A percentile compares a stretch with the other conserved stretches of the same genome.
Evolutionary conservation across 2,113 vertebrate species (phyloP).

Genomic region (Lamprologus ornatipinnis): DNA sequence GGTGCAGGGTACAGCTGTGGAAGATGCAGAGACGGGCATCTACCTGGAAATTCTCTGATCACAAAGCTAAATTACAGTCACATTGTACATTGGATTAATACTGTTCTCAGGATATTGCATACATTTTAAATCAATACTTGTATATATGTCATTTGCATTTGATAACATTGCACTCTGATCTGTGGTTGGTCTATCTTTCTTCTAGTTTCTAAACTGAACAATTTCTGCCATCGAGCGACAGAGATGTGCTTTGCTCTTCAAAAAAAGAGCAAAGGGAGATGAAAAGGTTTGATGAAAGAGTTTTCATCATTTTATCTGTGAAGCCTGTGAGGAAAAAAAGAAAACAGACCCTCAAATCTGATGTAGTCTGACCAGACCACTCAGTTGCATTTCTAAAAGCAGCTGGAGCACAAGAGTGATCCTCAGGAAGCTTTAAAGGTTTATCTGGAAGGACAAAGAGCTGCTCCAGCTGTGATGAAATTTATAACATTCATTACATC

Average conservation of each 20-base stretch:
- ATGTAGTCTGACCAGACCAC: not conserved
- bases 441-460: not conserved
- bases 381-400: not conserved
- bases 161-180: not conserved
- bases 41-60: constrained; percentile 72
- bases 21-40: constrained; percentile 62
- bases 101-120: not conserved
- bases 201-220: not conserved
- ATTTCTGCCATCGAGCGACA: not conserved
- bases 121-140: not conserved
- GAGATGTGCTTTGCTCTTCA: not conserved
- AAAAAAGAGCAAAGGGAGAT: not conserved
- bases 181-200: not conserved
- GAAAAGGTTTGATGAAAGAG: not conserved
- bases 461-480: not conserved
- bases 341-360: not conserved
- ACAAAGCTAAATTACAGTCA: not conserved
- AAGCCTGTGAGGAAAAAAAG: not conserved
- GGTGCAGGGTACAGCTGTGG: not conserved
- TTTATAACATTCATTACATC: not conserved
- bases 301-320: not conserved
- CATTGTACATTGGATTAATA: not conserved
- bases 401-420: not conserved
- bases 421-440: not conserved
- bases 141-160: not conserved